Conservation (phyloP, 2,113 vertebrate genomes). For the Otocyon megalotis region DNA sequence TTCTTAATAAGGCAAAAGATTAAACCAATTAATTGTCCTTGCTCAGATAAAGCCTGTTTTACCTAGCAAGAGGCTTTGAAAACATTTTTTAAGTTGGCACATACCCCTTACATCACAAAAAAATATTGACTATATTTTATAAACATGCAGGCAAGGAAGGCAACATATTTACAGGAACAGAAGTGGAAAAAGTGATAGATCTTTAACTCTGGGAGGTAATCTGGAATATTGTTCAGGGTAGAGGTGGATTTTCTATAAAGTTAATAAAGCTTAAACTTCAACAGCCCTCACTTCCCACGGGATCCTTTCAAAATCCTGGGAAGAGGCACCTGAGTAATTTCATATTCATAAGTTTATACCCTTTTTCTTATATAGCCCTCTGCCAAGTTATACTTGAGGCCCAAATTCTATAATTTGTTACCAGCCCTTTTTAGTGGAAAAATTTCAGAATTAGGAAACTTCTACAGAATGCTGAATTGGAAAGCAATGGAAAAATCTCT, state of each 20-base stretch:
- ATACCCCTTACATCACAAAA: not conserved
- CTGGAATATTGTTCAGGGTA: not conserved
- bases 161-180: not conserved
- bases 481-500: not conserved
- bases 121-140: not conserved
- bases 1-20: slow-evolving; percentile 17
- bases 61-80: not conserved
- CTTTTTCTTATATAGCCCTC: not conserved
- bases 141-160: not conserved
- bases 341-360: not conserved
- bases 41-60: not conserved
- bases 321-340: not conserved
- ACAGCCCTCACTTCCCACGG: not conserved
- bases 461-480: not conserved
- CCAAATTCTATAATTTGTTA: not conserved
- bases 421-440: not conserved
- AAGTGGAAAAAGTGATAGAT: not conserved
- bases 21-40: not conserved
- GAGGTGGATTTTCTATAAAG: not conserved
- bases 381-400: not conserved
- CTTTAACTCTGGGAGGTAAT: not conserved
- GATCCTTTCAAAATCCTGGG: not conserved
- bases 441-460: slow-evolving; percentile 35
- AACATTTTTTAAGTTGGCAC: not conserved
- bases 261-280: not conserved